Evolutionary conservation across 2,797 vertebrate genomes (phyloP).

Genomic region (Botia almorhae): DNA sequence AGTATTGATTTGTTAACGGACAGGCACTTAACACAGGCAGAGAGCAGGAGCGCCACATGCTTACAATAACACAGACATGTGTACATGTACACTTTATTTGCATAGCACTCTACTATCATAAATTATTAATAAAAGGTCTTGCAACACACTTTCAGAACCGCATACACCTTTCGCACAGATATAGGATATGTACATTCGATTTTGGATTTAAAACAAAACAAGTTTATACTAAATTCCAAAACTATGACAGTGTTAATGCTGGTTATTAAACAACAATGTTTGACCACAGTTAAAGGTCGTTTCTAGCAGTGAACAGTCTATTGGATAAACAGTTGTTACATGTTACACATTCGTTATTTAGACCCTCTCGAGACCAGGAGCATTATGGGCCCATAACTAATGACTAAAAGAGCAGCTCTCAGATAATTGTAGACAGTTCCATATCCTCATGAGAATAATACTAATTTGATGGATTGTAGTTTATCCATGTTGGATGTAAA

Average conservation of each 20-base stretch:
- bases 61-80: slow-evolving; percentile 40
- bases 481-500: slow-evolving; percentile 15
- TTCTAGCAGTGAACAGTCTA: slow-evolving; percentile 12
- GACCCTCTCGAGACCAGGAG: slow-evolving; percentile 25
- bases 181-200: not conserved
- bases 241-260: not conserved
- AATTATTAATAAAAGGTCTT: slow-evolving; percentile 62
- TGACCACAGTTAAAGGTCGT: not conserved
- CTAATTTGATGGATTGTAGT: not conserved
- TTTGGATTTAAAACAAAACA: not conserved
- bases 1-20: slow-evolving; percentile 74
- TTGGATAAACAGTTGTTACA: slow-evolving; percentile 22
- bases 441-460: slow-evolving; percentile 3
- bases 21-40: slow-evolving; percentile 63
- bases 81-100: slow-evolving; percentile 68
- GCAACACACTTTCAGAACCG: slow-evolving; percentile 50
- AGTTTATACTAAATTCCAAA: not conserved
- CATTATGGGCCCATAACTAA: slow-evolving; percentile 37
- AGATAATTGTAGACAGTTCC: slow-evolving; percentile 48
- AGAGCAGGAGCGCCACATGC: slow-evolving; percentile 42
- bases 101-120: slow-evolving; percentile 71
- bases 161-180: slow-evolving; percentile 26
- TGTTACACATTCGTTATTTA: slow-evolving; percentile 31
- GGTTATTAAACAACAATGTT: not conserved
- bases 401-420: slow-evolving; percentile 45